Percentiles rank a stretch among this genome's conserved stretches.
Evolutionary conservation across 2,113 vertebrate genomes (phyloP).

Genomic region (Oostethus manadensis): DNA sequence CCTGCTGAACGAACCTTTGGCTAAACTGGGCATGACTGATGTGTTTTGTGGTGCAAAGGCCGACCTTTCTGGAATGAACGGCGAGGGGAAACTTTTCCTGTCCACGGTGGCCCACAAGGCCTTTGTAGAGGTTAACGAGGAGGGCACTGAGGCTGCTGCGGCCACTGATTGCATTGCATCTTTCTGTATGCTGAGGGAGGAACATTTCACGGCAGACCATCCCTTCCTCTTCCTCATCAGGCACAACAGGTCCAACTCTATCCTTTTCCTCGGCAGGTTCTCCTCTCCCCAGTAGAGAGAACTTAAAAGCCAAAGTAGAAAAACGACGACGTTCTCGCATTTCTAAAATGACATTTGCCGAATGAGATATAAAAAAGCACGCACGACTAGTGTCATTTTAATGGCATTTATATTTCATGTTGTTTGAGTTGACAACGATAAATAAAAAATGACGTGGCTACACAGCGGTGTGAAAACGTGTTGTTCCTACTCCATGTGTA

Average conservation of each 20-base stretch:
- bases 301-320: not conserved
- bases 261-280: slow-evolving; percentile 82
- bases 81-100: slow-evolving; percentile 72
- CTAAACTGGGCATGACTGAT: slow-evolving; percentile 75
- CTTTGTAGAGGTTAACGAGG: slow-evolving; percentile 91
- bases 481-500: too few species aligned
- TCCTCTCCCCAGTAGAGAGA: slow-evolving; percentile 55
- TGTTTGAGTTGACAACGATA: too few species aligned
- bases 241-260: slow-evolving; percentile 75
- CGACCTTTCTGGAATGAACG: slow-evolving; percentile 85
- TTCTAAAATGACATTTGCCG: too few species aligned
- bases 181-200: slow-evolving; percentile 65
- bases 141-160: slow-evolving; percentile 87
- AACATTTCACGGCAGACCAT: slow-evolving; percentile 80
- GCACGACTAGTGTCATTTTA: too few species aligned
- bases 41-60: slow-evolving; percentile 73
- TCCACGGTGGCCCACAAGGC: slow-evolving; percentile 85
- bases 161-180: slow-evolving; percentile 73
- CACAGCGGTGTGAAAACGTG: too few species aligned
- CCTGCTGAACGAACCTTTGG: slow-evolving; percentile 70
- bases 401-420: too few species aligned
- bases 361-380: too few species aligned
- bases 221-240: slow-evolving; percentile 90
- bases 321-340: not conserved
- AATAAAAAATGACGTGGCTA: too few species aligned